These are phyloP conservation scores for Athetis lepigone DNA, from an alignment of 2,888 invertebrate genomes.

Conservation along the genomic window DNA sequence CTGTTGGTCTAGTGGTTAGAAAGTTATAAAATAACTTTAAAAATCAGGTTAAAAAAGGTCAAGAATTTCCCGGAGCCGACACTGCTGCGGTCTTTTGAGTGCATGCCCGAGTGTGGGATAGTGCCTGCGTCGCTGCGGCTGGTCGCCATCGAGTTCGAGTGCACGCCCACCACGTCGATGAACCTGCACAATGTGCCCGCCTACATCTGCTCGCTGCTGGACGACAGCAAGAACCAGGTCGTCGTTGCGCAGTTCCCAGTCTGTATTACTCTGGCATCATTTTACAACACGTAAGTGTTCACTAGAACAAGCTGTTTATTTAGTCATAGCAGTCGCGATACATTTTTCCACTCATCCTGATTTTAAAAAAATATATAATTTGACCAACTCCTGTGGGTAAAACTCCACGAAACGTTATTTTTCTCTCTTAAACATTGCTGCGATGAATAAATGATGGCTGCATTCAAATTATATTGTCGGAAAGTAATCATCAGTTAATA, in stretches of 20 bases:
- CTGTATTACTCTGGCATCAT: constrained; percentile 83
- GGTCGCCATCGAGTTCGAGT: constrained; percentile 79
- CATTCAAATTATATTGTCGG: too few species aligned
- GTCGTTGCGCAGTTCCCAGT: constrained; percentile 87
- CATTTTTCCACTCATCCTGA: too few species aligned
- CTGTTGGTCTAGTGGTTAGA: too few species aligned
- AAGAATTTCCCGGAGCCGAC: constrained; percentile 86
- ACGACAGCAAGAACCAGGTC: constrained; percentile 84
- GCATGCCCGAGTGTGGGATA: constrained; percentile 78
- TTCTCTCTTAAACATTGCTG: too few species aligned
- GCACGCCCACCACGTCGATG: constrained; percentile 84
- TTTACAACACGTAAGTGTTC: constrained; percentile 85
- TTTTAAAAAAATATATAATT: too few species aligned
- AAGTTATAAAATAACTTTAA: too few species aligned
- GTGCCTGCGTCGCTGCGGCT: constrained; percentile 76
- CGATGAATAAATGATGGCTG: too few species aligned
- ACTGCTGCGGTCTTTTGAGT: constrained; percentile 79
- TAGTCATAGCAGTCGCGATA: too few species aligned
- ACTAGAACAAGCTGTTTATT: background rate
- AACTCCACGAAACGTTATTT: too few species aligned
- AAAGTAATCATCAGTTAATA: too few species aligned
- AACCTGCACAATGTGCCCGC: constrained; percentile 83
- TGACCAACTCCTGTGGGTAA: too few species aligned
- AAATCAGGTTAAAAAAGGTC: constrained; percentile 82
- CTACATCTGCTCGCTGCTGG: constrained; percentile 83